Percentiles rank a stretch among this genome's conserved stretches.
Evolutionary conservation across 2,113 vertebrate genomes (phyloP).

Genomic region (Serinus canaria): DNA sequence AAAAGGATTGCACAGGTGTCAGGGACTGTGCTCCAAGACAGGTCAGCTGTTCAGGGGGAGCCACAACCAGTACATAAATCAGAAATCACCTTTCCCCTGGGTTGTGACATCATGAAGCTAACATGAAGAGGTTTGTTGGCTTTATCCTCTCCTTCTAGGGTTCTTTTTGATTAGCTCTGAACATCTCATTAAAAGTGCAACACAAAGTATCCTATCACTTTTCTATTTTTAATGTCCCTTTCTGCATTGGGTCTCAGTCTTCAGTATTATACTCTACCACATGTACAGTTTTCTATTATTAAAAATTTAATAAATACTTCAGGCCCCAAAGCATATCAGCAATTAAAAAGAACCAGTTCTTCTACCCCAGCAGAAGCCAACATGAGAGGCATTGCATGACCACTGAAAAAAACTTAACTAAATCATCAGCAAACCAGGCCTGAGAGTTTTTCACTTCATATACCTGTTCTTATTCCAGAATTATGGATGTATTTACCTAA

Average conservation of each 20-base stretch:
- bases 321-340: neutral
- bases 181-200: neutral
- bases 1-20: neutral
- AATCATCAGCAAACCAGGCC: neutral
- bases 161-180: neutral
- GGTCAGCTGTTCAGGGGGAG: neutral
- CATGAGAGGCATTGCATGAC: neutral
- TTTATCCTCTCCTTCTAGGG: neutral
- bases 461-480: neutral
- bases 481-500: neutral
- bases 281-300: neutral
- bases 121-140: neutral
- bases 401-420: neutral
- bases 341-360: neutral
- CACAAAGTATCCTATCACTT: neutral
- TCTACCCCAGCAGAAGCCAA: neutral
- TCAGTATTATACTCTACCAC: neutral
- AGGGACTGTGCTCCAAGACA: neutral
- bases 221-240: neutral
- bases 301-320: neutral
- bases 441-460: neutral
- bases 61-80: slow-evolving; percentile 5
- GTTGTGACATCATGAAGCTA: slow-evolving; percentile 7
- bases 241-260: neutral
- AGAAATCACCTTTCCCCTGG: neutral